Conservation (phyloP, 2,888 invertebrate genomes). For the Chaetogeoica ovagalla region DNA sequence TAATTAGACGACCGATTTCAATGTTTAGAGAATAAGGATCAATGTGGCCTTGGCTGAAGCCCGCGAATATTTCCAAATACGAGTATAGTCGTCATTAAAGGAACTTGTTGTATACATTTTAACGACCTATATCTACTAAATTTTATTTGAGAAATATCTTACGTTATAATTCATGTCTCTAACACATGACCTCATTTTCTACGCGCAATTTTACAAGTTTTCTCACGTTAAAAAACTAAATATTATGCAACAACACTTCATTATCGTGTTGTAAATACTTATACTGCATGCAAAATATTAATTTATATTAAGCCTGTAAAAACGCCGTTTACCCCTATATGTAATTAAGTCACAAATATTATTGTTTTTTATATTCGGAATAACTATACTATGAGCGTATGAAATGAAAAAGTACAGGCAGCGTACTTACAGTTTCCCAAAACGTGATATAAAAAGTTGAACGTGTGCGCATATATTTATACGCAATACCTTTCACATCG, state of each 20-base stretch:
- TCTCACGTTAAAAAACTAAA: slow-evolving; percentile 38
- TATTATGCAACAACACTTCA: slow-evolving; percentile 15
- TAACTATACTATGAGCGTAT: not conserved
- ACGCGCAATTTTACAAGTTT: slow-evolving; percentile 13
- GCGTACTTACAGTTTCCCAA: not conserved
- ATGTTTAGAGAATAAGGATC: not conserved
- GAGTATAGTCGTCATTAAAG: slow-evolving; percentile 18
- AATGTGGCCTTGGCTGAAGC: not conserved
- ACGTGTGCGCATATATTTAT: not conserved
- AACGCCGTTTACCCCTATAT: not conserved
- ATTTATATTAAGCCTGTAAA: not conserved
- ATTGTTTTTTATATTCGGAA: not conserved
- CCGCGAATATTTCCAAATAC: not conserved
- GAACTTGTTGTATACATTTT: slow-evolving; percentile 17
- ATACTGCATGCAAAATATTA: not conserved
- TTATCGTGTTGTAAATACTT: slow-evolving; percentile 30
- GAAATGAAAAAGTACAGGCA: not conserved
- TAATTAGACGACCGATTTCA: not conserved
- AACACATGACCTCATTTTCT: slow-evolving; percentile 38
- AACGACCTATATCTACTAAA: not conserved
- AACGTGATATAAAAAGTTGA: not conserved
- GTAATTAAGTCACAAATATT: not conserved
- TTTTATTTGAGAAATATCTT: slow-evolving; percentile 28
- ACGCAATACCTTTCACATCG: not conserved
- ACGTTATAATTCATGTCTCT: slow-evolving; percentile 2